phyloP scores from a whole-genome alignment of 2,113 vertebrate species.

The Gambusia affinis region DNA sequence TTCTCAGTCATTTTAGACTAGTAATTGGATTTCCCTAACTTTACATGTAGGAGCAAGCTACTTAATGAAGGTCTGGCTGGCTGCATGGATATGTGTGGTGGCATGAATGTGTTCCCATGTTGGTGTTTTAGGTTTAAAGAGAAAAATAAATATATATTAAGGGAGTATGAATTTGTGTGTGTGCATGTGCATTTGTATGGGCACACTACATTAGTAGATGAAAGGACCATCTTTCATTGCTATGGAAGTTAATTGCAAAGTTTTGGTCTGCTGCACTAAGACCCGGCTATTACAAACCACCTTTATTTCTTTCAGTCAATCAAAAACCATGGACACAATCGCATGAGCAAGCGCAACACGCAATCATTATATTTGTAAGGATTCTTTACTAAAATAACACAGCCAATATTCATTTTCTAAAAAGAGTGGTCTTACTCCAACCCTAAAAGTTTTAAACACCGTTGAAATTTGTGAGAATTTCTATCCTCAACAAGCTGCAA shows the following conservation, averaged over 20 bases:
- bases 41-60: constrained; percentile 62
- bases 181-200: not conserved
- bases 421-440: not conserved
- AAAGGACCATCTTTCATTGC: constrained; percentile 29
- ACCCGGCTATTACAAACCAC: constrained; percentile 56
- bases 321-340: constrained; percentile 32
- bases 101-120: not conserved
- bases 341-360: not conserved
- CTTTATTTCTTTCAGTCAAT: constrained; percentile 62
- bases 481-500: not conserved
- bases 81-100: constrained; percentile 8
- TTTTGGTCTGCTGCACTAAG: constrained; percentile 60
- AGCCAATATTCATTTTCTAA: not conserved
- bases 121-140: not conserved
- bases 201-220: constrained; percentile 1
- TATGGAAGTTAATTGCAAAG: constrained; percentile 65
- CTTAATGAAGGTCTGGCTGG: constrained; percentile 49
- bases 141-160: constrained; percentile 12
- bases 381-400: not conserved
- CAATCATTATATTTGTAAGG: not conserved
- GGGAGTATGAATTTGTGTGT: not conserved
- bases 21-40: constrained; percentile 75
- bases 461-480: not conserved
- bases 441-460: not conserved
- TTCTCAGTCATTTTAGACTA: constrained; percentile 56